These are phyloP conservation scores for Noctua janthina DNA, from an alignment of 2,888 invertebrate genomes.

Conservation along the genomic window DNA sequence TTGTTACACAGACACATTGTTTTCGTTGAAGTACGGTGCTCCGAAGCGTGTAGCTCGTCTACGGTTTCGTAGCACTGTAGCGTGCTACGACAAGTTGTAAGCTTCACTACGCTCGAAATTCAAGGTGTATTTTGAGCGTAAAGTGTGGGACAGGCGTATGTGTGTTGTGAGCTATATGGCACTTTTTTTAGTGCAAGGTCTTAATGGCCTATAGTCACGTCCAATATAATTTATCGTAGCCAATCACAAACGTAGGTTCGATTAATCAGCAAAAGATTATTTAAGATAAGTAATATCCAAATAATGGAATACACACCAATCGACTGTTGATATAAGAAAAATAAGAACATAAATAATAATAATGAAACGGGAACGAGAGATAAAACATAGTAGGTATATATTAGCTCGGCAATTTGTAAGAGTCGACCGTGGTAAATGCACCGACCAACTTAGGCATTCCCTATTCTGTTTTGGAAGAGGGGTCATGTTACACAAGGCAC, in stretches of 20 bases:
- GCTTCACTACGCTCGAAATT: not conserved
- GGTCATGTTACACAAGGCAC: not conserved
- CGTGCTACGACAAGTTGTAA: slow-evolving; percentile 4
- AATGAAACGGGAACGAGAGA: slow-evolving; percentile 51
- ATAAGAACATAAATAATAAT: slow-evolving; percentile 51
- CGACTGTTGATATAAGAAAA: slow-evolving; percentile 47
- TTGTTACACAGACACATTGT: not conserved
- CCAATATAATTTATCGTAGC: slow-evolving; percentile 1
- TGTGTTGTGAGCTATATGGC: not conserved
- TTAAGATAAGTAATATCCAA: slow-evolving; percentile 28
- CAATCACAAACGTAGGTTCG: not conserved
- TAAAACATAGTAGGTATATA: slow-evolving; percentile 49
- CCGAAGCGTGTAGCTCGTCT: not conserved
- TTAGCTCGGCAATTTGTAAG: slow-evolving; percentile 58
- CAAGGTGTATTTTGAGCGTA: not conserved
- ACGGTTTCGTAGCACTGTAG: slow-evolving; percentile 39
- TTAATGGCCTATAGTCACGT: not conserved
- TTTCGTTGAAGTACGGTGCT: not conserved
- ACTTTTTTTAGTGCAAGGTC: too few relatives aligned
- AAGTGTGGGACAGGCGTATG: not conserved
- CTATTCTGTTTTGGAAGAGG: not conserved
- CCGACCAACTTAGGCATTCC: too few relatives aligned
- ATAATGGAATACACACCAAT: slow-evolving; percentile 48
- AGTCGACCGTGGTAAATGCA: slow-evolving; percentile 59
- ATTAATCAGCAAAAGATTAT: slow-evolving; percentile 35